Base-by-base conservation (phyloP, 2,797 vertebrate genomes). In the Pelochelys cantorii region DNA sequence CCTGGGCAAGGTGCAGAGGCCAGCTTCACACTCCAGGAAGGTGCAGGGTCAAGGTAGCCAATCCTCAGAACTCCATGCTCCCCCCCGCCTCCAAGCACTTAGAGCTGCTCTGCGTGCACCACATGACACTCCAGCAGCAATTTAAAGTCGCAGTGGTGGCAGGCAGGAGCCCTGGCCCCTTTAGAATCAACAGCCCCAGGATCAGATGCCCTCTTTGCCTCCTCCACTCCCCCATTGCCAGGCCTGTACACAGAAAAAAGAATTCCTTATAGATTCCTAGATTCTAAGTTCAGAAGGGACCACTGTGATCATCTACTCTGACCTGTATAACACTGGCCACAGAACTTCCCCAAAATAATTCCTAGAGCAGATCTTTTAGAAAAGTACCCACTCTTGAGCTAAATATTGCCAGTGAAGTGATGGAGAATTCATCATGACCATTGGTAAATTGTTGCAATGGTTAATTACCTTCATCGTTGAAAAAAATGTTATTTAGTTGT, bases 401-500 rank as follows among this genome's bases (percentile, higher is more conserved):
- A n/a, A 65, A 65, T n/a, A 65, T 71, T 37, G 9, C 20, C 34
- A 23, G 18, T 11, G 68, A 71, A 23, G n/a, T 23, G 68, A 71
- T 71, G n/a, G 68, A 71, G 34, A 37, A 37, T 71, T 20, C n/a
- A 37, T 3, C 20, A 23, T 71, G 65, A 68, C 17, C n/a, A 4
- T 20, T 68, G n/a, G 34, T 71, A 71, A 71, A 71, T 11, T 71
- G 68, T 37, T 37, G n/a, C 68, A 37, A 20, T 71, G 34, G 68
- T 23, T 71, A 71, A 71, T 34, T 37, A 22, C 68, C 17, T 18
- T 37, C 34, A 71, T 18, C 22, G 18, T 23, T 71, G 27, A 62
- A 71, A 71, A 71, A 90, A 94, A 95, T 93, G 92, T 95, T 96
- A 95, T 96, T 87, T 93, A 91, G 54, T 90, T 93, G 77, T 94